Evolutionary conservation across 1,140 invertebrate species (phyloP), one percentile per base, ranked within the genome.

Genomic region (Pseudomyrmex sp.): DNA sequence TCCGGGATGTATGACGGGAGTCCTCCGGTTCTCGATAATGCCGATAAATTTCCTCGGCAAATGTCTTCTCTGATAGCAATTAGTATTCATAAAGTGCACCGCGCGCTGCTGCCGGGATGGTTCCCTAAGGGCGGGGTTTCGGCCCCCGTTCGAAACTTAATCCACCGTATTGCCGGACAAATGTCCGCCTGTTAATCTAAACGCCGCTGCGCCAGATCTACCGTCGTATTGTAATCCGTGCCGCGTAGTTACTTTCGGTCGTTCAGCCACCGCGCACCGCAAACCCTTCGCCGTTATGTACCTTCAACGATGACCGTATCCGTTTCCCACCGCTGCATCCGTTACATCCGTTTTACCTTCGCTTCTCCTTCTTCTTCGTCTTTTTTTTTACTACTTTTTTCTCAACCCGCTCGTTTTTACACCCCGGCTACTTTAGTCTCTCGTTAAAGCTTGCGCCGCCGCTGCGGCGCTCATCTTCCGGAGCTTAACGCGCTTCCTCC

Each of bases 61-160:
- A 74, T 82, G 86, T 85, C 73, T 66, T 88, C 68, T 61, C 52
- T 26, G 50, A 85, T 88, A 83, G 82, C 87, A 88, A 88, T 88
- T 88, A 88, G 87, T 85, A 88, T 88, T 88, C 87, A 88, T 88
- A 88, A 88, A 85, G 83, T 74, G 75, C 52, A 35, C 72, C 46
- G 50, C 68, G 50, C 68, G 12, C 35, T 65, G 50, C 35, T 63
- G 35, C 35, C 5, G 5, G 35, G 5, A 35, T 35, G 35, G 35
- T 35, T 35, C 82, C 69, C 86, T 50, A 46, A 23, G 35, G 63
- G 18, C 50, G 18, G 35, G 35, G 52, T 46, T 58, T 8, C 10
- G 58, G 82, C 44, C 77, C 35, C 35, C 35, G 35, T 35, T 35
- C 35, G 68, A 54, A 77, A 83, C 73, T 69, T 82, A 73, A 88